Evolutionary conservation across 2,113 vertebrate species (phyloP).

Genomic region (Pelusios castaneus): DNA sequence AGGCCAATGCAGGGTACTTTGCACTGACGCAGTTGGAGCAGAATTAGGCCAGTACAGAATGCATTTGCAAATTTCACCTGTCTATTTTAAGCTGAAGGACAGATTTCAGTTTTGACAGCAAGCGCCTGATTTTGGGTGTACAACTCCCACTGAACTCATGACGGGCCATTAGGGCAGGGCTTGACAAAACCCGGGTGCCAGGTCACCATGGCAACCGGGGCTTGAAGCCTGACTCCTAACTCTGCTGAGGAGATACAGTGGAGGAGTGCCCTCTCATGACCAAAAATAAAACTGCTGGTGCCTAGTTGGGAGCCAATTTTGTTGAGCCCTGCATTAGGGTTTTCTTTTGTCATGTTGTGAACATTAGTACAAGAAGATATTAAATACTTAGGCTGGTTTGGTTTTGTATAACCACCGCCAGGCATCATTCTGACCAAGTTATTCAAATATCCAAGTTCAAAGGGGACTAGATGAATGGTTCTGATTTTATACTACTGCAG

Average conservation of each 20-base stretch:
- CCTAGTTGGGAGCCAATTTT: no score
- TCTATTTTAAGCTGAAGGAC: not conserved
- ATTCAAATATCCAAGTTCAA: not conserved
- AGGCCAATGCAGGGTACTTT: not conserved
- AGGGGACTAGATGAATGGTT: not conserved
- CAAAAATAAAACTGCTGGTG: no score
- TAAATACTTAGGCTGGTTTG: not conserved
- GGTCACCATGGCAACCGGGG: no score
- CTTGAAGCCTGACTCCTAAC: no score
- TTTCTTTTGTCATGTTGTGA: no score
- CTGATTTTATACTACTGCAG: not conserved
- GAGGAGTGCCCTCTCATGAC: no score
- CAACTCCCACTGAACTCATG: not conserved
- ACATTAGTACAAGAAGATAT: not conserved
- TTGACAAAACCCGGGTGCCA: no score
- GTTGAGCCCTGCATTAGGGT: no score
- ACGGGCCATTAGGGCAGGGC: not conserved
- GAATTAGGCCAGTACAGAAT: not conserved
- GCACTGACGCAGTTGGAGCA: not conserved
- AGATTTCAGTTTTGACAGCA: not conserved
- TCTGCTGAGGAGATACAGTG: no score
- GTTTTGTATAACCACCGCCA: not conserved
- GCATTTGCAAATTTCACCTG: not conserved
- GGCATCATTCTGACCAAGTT: not conserved
- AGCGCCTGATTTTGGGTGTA: not conserved